phyloP scores from a whole-genome alignment of 64 coral and sea anemone species.

The Anthopleura sola region DNA sequence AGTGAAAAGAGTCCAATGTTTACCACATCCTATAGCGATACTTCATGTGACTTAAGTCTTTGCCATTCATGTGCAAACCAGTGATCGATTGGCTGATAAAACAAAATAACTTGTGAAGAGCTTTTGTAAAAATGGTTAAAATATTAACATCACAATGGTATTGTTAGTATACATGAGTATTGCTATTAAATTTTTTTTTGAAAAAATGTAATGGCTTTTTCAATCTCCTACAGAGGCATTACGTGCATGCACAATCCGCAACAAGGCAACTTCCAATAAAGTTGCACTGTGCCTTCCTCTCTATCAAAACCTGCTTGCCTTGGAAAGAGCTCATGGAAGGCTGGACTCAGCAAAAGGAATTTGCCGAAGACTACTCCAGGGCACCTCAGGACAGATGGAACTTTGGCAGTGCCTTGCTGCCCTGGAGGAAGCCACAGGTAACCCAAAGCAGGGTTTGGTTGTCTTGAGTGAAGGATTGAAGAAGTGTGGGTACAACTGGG shows the following conservation, averaged over 20 bases:
- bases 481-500: conserved; percentile 55
- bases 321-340: conserved; percentile 82
- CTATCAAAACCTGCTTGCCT: conserved; percentile 84
- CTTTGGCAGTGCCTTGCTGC: conserved; percentile 76
- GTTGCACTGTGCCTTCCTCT: conserved; percentile 53
- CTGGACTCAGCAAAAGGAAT: conserved; percentile 78
- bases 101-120: no score
- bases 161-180: no score
- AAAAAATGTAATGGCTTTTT: neutral
- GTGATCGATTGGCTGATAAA: no score
- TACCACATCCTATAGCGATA: neutral
- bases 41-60: no score
- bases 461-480: conserved; percentile 62
- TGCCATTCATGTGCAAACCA: no score
- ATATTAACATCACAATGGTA: no score
- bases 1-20: no score
- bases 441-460: conserved; percentile 7
- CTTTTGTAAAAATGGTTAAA: no score
- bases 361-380: conserved; percentile 70
- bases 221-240: conserved; percentile 69
- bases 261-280: conserved; percentile 29
- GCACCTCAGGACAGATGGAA: conserved; percentile 47
- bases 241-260: conserved; percentile 49
- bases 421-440: conserved; percentile 55
- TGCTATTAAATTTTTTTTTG: no score